These are phyloP conservation scores for Theretra japonica DNA, from an alignment of 2,888 invertebrate genomes.

Conservation along the genomic window DNA sequence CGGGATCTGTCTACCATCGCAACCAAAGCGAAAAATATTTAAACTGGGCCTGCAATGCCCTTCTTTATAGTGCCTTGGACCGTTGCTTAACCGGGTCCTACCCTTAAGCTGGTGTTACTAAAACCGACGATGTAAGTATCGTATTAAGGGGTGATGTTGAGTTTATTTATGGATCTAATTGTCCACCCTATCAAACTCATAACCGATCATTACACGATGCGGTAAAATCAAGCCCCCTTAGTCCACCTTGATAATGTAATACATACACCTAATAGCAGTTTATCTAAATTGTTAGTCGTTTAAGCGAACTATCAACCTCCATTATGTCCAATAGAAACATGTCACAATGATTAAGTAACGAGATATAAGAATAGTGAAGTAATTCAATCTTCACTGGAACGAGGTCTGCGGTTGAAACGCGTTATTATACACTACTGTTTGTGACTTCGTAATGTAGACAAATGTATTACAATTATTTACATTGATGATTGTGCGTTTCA, in stretches of 20 bases:
- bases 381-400: constrained; percentile 57
- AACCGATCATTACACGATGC: no score
- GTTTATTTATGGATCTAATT: no score
- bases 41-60: no score
- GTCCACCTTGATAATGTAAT: background rate
- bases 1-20: no score
- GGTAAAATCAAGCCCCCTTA: no score
- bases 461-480: constrained; percentile 11
- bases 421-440: constrained; percentile 35
- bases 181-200: no score
- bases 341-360: constrained; percentile 51
- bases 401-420: constrained; percentile 70
- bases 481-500: constrained; percentile 28
- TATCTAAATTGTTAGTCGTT: constrained; percentile 33
- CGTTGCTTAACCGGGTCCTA: no score
- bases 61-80: no score
- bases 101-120: no score
- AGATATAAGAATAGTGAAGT: constrained; percentile 53
- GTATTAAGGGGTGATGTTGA: no score
- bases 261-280: constrained; percentile 6
- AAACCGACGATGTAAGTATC: no score
- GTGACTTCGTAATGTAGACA: constrained; percentile 6
- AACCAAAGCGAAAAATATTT: no score
- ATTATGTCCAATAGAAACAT: constrained; percentile 40
- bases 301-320: constrained; percentile 38